Conservation (phyloP, 1,140 invertebrate genomes). For the Leptinotarsa texana region DNA sequence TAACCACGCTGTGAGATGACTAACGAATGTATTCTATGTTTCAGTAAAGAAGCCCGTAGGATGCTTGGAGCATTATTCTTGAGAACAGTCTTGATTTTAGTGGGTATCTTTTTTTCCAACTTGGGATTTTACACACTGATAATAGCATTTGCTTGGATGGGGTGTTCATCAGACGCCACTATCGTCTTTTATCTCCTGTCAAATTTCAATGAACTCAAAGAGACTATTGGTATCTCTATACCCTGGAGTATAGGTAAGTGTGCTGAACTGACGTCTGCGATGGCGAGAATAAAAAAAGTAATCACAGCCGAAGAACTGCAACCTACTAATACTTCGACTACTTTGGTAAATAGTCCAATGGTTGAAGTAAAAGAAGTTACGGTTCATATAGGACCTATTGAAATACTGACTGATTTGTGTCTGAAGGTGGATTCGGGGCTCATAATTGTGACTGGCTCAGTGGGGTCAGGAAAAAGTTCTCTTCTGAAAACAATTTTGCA, state of each 20-base stretch:
- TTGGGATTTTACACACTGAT: conserved; percentile 58
- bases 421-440: conserved; percentile 64
- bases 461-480: conserved; percentile 81
- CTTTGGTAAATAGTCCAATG: neutral
- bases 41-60: conserved; percentile 43
- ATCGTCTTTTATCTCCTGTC: conserved; percentile 77
- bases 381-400: neutral
- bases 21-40: conserved; percentile 19
- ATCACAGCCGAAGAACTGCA: conserved; percentile 32
- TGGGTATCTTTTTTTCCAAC: conserved; percentile 69
- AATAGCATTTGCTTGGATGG: conserved; percentile 72
- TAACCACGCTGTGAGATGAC: too few relatives aligned
- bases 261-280: conserved; percentile 54
- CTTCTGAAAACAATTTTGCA: conserved; percentile 71
- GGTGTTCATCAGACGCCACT: conserved; percentile 71
- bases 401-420: conserved; percentile 65
- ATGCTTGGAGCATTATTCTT: conserved; percentile 42
- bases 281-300: conserved; percentile 35
- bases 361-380: neutral
- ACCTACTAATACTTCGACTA: conserved; percentile 7
- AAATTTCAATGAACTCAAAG: conserved; percentile 73
- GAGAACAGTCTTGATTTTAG: conserved; percentile 35
- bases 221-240: conserved; percentile 74
- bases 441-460: conserved; percentile 73
- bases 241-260: conserved; percentile 68